Evolutionary conservation across 1,140 invertebrate genomes (phyloP), one percentile per base, ranked within the genome.

Genomic region (Hyphantria cunea): DNA sequence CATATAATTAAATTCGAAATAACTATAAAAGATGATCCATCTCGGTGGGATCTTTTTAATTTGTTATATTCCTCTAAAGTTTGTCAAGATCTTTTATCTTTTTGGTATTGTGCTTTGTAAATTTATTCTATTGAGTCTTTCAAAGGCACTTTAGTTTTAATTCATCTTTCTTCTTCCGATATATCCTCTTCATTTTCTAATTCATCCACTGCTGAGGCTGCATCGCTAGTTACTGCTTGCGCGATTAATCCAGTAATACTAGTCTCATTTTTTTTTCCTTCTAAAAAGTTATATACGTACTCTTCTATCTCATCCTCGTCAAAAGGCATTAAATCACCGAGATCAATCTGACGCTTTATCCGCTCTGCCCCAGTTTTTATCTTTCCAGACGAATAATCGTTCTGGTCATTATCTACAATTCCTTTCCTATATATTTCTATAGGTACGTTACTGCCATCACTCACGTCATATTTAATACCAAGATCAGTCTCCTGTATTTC

Each of bases 381-480:
- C 82, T 80, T 34, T 15, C 41, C 0, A 47, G 75, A 78, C 34
- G 78, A 72, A 56, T 92, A 81, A 67, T 89, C 72, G 53, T 88
- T 91, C 66, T 91, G 88, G 67, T 88, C 88, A 54, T 70, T 89
- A 55, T 93, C 92, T 39, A 93, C 92, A 33, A 93, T 92, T n/a
- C 92, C 92, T 78, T 92, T 92, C 65, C 90, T 86, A 66, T 93
- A 93, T 66, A 91, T 89, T 74, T 93, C 93, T 48, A 85, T 73
- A 0, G 91, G 86, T 5, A 86, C 84, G 10, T 90, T 76, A 51
- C 86, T 86, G n/a, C 90, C 86, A 54, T 91, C 90, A 54, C 86
- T 91, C 0, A 93, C 91, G 67, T 93, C 90, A 66, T 93, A 93
- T 72, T 92, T 91, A 5, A 88, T 90, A 31, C 91, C 90, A 12